These are phyloP conservation scores for Lypha dubia DNA, from an alignment of 2,888 invertebrate species.

Conservation along the genomic window DNA sequence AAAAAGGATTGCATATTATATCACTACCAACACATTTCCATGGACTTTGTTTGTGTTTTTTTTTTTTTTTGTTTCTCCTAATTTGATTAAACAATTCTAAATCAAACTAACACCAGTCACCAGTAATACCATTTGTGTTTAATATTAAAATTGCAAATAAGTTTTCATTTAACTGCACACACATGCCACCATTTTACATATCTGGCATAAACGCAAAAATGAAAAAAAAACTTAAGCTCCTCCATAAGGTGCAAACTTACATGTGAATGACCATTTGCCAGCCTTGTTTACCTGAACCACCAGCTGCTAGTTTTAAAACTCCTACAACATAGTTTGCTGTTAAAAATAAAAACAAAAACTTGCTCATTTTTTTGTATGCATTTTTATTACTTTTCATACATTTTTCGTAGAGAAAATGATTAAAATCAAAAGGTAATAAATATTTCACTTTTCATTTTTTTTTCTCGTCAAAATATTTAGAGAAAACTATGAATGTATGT, in stretches of 20 bases:
- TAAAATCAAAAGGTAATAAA: conserved; percentile 72
- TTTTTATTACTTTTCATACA: conserved; percentile 65
- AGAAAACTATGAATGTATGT: no score
- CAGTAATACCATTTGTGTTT: conserved; percentile 64
- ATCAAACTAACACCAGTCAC: conserved; percentile 66
- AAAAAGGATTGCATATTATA: background rate
- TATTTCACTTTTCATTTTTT: conserved; percentile 69
- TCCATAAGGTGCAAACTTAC: conserved; percentile 27
- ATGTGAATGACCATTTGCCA: conserved; percentile 35
- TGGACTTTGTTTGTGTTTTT: background rate
- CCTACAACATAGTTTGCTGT: conserved; percentile 29
- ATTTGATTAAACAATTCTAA: conserved; percentile 56
- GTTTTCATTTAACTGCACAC: conserved; percentile 64
- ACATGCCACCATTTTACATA: background rate
- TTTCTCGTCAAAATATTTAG: conserved; percentile 62
- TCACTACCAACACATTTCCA: background rate
- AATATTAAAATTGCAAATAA: conserved; percentile 71
- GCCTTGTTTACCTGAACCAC: background rate
- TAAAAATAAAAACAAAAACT: background rate
- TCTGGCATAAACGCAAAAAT: conserved; percentile 44
- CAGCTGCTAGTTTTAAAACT: conserved; percentile 32
- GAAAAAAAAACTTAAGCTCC: conserved; percentile 19
- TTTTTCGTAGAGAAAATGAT: conserved; percentile 66
- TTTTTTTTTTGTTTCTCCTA: conserved; percentile 4
- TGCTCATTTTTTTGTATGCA: no score